These are phyloP conservation scores for Cirrhinus mrigala DNA, from an alignment of 2,797 vertebrate species.

Conservation along the genomic window DNA sequence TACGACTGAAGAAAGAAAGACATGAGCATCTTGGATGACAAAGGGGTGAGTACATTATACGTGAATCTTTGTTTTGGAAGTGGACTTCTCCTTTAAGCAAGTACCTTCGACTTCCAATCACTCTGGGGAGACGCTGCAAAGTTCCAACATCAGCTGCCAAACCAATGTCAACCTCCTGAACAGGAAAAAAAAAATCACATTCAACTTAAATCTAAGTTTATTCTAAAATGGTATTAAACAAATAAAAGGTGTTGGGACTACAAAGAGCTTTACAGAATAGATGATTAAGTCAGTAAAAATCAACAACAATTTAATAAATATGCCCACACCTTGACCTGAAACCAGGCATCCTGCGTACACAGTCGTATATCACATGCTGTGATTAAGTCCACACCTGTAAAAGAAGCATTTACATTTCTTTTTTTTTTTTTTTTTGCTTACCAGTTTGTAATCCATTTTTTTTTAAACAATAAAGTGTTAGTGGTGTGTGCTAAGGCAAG, in stretches of 20 bases:
- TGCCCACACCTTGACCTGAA: slow-evolving; percentile 86
- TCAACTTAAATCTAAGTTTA: background rate
- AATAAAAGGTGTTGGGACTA: background rate
- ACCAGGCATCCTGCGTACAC: slow-evolving; percentile 88
- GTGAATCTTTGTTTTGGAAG: no score
- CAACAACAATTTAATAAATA: background rate
- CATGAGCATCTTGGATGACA: no score
- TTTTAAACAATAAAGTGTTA: background rate
- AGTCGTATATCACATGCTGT: slow-evolving; percentile 91
- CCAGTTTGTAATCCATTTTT: no score
- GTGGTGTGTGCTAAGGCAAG: background rate
- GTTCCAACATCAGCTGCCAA: slow-evolving; percentile 90
- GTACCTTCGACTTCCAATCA: slow-evolving; percentile 89
- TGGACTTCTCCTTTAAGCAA: no score
- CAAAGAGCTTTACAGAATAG: background rate
- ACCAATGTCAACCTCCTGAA: slow-evolving; percentile 89
- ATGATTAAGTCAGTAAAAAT: background rate
- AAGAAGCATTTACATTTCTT: slow-evolving; percentile 1
- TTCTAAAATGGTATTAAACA: background rate
- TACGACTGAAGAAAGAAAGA: no score
- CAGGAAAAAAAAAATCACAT: background rate
- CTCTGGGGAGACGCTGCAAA: slow-evolving; percentile 87
- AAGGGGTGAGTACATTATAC: no score
- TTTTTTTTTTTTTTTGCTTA: no score
- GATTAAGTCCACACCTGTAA: slow-evolving; percentile 86